These are phyloP conservation scores for Pogonognathellus flavescens DNA, from an alignment of 1,140 invertebrate genomes.

Conservation along the genomic window DNA sequence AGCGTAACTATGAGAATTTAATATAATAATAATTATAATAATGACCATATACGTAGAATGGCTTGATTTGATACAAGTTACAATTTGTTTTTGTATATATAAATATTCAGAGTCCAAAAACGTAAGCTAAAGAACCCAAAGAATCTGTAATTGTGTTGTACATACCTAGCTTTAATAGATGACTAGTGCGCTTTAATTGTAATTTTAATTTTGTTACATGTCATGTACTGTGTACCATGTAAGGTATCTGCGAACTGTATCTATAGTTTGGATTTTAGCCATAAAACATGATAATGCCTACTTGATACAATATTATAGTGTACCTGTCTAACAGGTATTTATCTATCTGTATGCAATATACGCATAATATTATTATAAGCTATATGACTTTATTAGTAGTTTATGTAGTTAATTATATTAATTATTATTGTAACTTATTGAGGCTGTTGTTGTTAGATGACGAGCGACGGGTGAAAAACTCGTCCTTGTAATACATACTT, in stretches of 20 bases:
- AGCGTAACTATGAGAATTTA: no score
- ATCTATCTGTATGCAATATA: neutral
- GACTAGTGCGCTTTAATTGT: neutral
- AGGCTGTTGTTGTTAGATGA: slow-evolving; percentile 24
- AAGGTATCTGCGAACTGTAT: neutral
- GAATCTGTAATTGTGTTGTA: slow-evolving; percentile 56
- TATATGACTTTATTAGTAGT: slow-evolving; percentile 11
- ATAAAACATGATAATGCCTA: slow-evolving; percentile 9
- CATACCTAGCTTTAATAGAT: neutral
- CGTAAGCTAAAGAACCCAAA: slow-evolving; percentile 56
- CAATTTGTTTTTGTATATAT: neutral
- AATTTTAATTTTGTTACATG: neutral
- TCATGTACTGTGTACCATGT: neutral
- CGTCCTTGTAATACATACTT: slow-evolving; percentile 1
- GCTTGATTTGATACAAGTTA: neutral
- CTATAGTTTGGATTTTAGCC: slow-evolving; percentile 37
- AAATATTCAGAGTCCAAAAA: slow-evolving; percentile 44
- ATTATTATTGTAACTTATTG: slow-evolving; percentile 25
- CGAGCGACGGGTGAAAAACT: neutral
- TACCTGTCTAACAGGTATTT: neutral
- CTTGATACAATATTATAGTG: slow-evolving; percentile 2
- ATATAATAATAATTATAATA: neutral
- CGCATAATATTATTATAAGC: slow-evolving; percentile 3
- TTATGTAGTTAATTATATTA: neutral
- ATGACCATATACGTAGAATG: slow-evolving; percentile 2